Base-by-base conservation (phyloP, 2,113 vertebrate genomes). In the Tenrec ecaudatus region DNA sequence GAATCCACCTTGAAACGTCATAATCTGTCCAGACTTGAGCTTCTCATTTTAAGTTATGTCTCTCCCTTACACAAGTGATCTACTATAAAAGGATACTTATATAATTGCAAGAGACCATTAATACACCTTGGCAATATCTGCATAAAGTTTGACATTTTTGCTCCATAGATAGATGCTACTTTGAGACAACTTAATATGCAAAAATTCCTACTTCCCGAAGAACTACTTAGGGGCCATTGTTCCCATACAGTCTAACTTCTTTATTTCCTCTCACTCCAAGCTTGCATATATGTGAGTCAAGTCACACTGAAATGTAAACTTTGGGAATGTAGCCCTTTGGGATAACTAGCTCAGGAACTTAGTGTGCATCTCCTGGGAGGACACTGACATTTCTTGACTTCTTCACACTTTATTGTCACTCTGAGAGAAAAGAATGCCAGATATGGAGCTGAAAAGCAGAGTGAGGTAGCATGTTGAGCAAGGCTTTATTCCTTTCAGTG, bases 191-290 rank as follows among this genome's bases (percentile, higher is more conserved):
- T 95, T 96, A 95, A 75, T 81, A 95, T 93, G 92, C 90, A 92
- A 95, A 95, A 93, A 93, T 92, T 89, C 89, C 86, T 94, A 93
- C 89, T 97, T 96, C 95, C 93, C 91, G 86, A 95, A 95, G 60
- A 90, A 87, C 83, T 82, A 92, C 96, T 87, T 97, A 88, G 94
- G 90, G 66, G 93, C 36, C 94, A 88, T 92, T 96, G 94, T 96
- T 93, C 88, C 76, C 36, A 93, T 80, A 31, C 36, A 95, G 94
- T 81, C 90, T 95, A 95, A 78, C 53, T 43, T 90, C n/a, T 29
- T 38, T 29, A 68, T 76, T 80, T 62, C 80, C 38, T 7, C 14
- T 43, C 4, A 68, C 53, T 92, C 64, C 80, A 96, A 77, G 93
- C 58, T 77, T 12, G 38, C 68, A 82, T 9, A 94, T 62, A 93